Percentiles rank a stretch among this genome's conserved stretches.
phyloP scores from a whole-genome alignment of 2,113 vertebrate species.

The Rhynchomys soricoides region DNA sequence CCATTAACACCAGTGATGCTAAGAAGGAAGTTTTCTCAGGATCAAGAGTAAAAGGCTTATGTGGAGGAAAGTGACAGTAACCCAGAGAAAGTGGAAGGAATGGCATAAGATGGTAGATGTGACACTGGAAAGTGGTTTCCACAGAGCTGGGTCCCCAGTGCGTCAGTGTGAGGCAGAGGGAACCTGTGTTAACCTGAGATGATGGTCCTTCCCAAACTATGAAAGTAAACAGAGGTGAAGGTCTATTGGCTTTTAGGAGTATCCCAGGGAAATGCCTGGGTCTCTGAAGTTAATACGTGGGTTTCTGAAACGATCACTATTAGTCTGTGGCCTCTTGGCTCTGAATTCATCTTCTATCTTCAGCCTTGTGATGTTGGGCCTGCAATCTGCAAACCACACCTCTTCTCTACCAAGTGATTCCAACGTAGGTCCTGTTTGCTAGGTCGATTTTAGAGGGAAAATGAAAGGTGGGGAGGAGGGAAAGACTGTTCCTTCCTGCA shows the following conservation, averaged over 20 bases:
- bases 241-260: not conserved
- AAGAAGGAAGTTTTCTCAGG: not conserved
- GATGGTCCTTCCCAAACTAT: not conserved
- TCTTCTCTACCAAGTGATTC: not conserved
- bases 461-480: not conserved
- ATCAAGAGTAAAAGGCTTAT: constrained; percentile 9
- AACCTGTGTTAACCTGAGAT: not conserved
- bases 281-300: not conserved
- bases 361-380: not conserved
- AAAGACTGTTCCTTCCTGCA: not conserved
- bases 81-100: not conserved
- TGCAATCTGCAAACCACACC: not conserved
- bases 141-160: not conserved
- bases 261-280: not conserved
- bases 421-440: not conserved
- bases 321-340: not conserved
- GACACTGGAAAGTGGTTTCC: not conserved
- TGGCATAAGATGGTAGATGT: not conserved
- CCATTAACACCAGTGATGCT: too few species aligned
- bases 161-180: not conserved
- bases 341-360: not conserved
- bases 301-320: not conserved
- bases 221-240: not conserved
- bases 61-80: not conserved
- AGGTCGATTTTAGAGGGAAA: fast-evolving